Conservation (phyloP, 2,888 invertebrate species). For the Chromoteleia sp. region DNA sequence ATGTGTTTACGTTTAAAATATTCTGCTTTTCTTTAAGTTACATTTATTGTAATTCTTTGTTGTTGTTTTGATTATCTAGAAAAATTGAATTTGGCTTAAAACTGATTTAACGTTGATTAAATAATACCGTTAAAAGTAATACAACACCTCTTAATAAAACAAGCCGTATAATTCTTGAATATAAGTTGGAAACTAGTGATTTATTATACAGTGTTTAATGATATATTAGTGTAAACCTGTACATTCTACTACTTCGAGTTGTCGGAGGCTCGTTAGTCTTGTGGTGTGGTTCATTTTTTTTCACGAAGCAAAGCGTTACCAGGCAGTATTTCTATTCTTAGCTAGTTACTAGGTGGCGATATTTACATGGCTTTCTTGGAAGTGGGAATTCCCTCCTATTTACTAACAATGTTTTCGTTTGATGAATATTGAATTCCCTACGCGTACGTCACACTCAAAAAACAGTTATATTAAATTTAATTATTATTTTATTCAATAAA, state of each 20-base stretch:
- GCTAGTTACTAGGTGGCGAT: constrained; percentile 53
- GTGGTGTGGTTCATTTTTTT: constrained; percentile 9
- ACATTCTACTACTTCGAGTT: too few species aligned
- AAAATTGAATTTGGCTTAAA: too few species aligned
- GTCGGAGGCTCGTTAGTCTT: constrained; percentile 14
- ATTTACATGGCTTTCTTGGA: constrained; percentile 32
- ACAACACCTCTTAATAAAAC: too few species aligned
- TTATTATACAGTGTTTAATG: background rate
- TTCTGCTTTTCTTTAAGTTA: too few species aligned
- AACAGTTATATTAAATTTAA: background rate
- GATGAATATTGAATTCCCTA: background rate
- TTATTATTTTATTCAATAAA: background rate
- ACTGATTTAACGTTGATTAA: too few species aligned
- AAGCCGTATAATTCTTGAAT: too few species aligned
- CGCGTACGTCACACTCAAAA: background rate
- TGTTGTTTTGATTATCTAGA: too few species aligned
- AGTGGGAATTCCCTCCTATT: constrained; percentile 52
- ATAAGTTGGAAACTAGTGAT: background rate
- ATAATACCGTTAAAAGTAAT: too few species aligned
- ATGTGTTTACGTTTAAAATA: too few species aligned
- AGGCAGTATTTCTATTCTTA: constrained; percentile 56
- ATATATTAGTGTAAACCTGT: too few species aligned
- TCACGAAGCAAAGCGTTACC: constrained; percentile 27
- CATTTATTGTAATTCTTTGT: too few species aligned
- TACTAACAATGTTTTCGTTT: constrained; percentile 31